Evolutionary conservation across 2,113 vertebrate genomes (phyloP).

Genomic region (Callocephalon fimbriatum): DNA sequence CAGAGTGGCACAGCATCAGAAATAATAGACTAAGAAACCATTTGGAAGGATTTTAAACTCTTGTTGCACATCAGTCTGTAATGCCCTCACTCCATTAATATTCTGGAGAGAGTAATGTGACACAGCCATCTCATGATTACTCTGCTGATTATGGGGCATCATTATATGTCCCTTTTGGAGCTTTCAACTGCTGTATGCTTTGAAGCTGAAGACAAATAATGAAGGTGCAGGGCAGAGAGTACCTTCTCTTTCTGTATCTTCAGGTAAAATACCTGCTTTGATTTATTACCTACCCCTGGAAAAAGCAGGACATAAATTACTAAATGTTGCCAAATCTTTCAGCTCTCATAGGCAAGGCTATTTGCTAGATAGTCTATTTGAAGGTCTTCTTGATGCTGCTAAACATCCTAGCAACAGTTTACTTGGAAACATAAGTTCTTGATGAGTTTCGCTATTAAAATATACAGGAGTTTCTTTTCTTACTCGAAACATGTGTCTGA

Average conservation of each 20-base stretch:
- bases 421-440: neutral
- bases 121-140: constrained; percentile 13
- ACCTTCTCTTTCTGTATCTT: neutral
- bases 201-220: constrained; percentile 48
- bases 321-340: neutral
- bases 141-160: constrained; percentile 24
- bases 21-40: neutral
- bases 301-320: constrained; percentile 17
- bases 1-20: neutral
- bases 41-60: neutral
- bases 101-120: neutral
- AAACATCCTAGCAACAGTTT: neutral
- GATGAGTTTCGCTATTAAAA: neutral
- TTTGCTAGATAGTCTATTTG: neutral
- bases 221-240: constrained; percentile 8
- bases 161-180: neutral
- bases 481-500: neutral
- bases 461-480: neutral
- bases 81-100: neutral
- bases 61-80: neutral
- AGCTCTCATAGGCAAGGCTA: neutral
- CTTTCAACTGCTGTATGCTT: constrained; percentile 1
- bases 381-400: constrained; percentile 17
- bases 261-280: constrained; percentile 12
- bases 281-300: constrained; percentile 32